Base-by-base conservation (phyloP, 2,113 vertebrate genomes). In the Grallaria varia region DNA sequence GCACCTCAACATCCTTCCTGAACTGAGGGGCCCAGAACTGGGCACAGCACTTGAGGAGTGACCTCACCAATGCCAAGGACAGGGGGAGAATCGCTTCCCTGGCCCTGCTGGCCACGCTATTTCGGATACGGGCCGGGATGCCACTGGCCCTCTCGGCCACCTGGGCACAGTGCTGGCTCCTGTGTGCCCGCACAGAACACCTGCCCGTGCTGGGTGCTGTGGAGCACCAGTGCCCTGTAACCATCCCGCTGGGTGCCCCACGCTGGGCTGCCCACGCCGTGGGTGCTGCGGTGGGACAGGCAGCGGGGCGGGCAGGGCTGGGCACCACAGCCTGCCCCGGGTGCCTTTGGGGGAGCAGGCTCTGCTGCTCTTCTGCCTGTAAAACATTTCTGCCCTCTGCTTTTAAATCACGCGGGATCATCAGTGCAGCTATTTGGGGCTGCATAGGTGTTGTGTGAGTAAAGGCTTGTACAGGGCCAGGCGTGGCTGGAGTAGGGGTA, bases 241-340 rank as follows among this genome's bases (percentile, higher is more conserved):
- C 18, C 6, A 9, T 53, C 10, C n/a, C 9, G 13, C 21, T 22
- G n/a, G 15, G 12, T 35, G 39, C 10, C 10, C 53, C 14, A 12
- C 42, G 42, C 44, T 33, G 27, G 59, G 33, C 60, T 60, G 33
- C 42, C 42, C 4, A 1, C 18, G n/a, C 21, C 0, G 39, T 9
- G 18, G 27, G 7, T 15, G 40, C 52, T 0, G 2, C 1, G 1
- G 44, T 3, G 5, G 31, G 21, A 44, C 35, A 40, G n/a, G 16
- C 45, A 33, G 13, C 0, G 1, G 35, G 15, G 33, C 14, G 20
- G 67, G 52, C 23, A 52, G 24, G 7, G 39, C 40, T 39, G 28
- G 40, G 24, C 5, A 14, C 59, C 5, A 5, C 44, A 14, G 18
- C 12, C 25, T 1, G 1, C 16, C 18, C 49, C 3, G 28, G 25